Evolutionary conservation across 2,888 invertebrate species (phyloP), one percentile per base, ranked within the genome.

Genomic region (Tipula lateralis): DNA sequence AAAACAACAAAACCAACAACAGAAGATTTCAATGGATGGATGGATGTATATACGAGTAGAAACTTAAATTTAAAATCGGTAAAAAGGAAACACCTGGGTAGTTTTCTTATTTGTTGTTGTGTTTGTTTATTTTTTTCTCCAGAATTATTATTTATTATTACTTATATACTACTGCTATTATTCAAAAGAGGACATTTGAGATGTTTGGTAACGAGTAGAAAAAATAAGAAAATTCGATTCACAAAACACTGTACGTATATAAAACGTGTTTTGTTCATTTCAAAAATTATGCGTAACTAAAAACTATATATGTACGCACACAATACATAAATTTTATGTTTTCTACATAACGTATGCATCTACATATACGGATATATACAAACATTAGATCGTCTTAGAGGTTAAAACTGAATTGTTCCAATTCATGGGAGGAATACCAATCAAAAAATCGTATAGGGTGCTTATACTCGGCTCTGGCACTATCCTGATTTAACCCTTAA

Each of bases 81-180:
- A 66, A 66, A 66, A 66, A 66, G 66, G 66, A 66, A 66, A 66
- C 66, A 66, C 66, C 66, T 66, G 66, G 66, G 24, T 66, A 66
- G 66, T 66, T 66, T 66, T 66, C 24, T 66, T 66, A n/a, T 66
- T 39, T 66, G 12, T 24, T 66, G 66, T 66, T 66, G 66, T 66
- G 19, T 66, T 66, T 39, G 13, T n/a, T 39, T 9, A 13, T 39
- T 12, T 39, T 39, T 24, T 66, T 66, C 66, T 66, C 66, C 66
- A 66, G 66, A 66, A 66, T 66, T 66, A 66, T 66, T 66, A 66
- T 66, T 66, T 66, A 66, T 66, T 66, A 66, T 66, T 66, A 66
- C 66, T 66, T 24, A n/a, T n/a, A n/a, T n/a, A 50, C 44, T 66
- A 24, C 44, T 44, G 66, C 66, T 66, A 66, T 66, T 66, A 66